Percentiles rank a stretch among this genome's conserved stretches.
These are phyloP conservation scores for Drosophila tristis DNA, from an alignment of 1,140 invertebrate genomes.

Conservation along the genomic window DNA sequence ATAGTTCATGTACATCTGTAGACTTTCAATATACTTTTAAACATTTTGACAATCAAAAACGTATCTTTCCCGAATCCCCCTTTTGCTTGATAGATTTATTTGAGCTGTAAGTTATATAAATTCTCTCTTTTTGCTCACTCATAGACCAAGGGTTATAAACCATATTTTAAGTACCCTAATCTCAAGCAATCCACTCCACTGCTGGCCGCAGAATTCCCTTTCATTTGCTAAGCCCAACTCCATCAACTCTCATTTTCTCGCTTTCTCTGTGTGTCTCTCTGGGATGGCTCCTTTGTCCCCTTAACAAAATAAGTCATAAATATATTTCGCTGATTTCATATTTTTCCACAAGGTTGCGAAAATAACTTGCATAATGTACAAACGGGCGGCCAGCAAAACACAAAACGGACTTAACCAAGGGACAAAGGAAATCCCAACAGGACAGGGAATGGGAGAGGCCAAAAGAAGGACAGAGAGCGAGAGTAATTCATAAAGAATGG, in stretches of 20 bases:
- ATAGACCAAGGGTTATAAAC: neutral
- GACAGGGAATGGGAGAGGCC: neutral
- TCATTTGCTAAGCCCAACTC: constrained; percentile 1
- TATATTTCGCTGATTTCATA: constrained; percentile 65
- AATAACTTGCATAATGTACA: constrained; percentile 54
- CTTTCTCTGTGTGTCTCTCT: neutral
- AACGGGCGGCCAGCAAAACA: constrained; percentile 25
- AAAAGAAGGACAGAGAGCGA: constrained; percentile 11
- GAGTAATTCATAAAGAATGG: constrained; percentile 45
- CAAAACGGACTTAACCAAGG: constrained; percentile 42
- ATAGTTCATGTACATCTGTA: too few species aligned
- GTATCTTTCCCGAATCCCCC: too few species aligned
- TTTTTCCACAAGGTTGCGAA: constrained; percentile 58
- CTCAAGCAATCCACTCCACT: neutral
- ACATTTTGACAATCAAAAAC: too few species aligned
- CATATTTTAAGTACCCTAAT: too few species aligned
- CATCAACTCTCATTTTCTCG: constrained; percentile 21
- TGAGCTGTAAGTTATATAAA: neutral
- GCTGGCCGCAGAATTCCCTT: neutral
- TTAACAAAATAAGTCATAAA: constrained; percentile 71
- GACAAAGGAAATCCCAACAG: constrained; percentile 29
- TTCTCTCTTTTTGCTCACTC: neutral
- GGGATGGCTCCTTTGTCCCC: constrained; percentile 25
- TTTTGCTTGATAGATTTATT: too few species aligned
- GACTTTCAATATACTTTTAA: too few species aligned